Evolutionary conservation across 2,888 invertebrate genomes (phyloP).

Genomic region (Perdita meconis): DNA sequence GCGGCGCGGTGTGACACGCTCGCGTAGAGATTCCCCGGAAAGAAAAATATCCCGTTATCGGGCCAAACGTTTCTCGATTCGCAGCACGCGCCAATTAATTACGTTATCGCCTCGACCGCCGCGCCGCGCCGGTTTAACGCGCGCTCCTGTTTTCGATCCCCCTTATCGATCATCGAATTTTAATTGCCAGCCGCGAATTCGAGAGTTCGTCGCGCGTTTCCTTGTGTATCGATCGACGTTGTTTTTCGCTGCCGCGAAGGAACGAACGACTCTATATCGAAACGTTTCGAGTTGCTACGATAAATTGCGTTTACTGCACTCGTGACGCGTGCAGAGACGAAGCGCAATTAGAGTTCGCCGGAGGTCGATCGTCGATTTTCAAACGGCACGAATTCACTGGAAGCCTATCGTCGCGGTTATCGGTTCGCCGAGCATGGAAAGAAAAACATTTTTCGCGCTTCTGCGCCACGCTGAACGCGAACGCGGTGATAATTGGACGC

Average conservation of each 20-base stretch:
- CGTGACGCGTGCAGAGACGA: not conserved
- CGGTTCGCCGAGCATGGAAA: constrained; percentile 10
- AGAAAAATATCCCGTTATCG: constrained; percentile 55
- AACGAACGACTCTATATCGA: not conserved
- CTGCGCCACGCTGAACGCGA: constrained; percentile 39
- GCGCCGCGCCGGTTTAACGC: constrained; percentile 25
- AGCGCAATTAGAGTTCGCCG: not conserved
- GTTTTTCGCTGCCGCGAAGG: not conserved
- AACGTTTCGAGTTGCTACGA: not conserved
- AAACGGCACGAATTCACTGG: constrained; percentile 4
- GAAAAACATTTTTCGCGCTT: constrained; percentile 54
- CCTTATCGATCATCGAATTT: constrained; percentile 54
- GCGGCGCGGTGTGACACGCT: constrained; percentile 22
- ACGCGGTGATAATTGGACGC: constrained; percentile 48
- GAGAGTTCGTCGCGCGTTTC: not conserved
- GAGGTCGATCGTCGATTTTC: constrained; percentile 14
- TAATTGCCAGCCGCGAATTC: constrained; percentile 28
- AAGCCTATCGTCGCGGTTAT: constrained; percentile 26
- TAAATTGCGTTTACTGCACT: not conserved
- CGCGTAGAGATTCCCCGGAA: constrained; percentile 16
- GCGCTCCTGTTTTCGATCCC: constrained; percentile 38
- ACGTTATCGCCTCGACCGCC: constrained; percentile 47
- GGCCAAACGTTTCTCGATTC: constrained; percentile 18
- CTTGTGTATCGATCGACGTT: not conserved
- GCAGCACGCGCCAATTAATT: constrained; percentile 54